Evolutionary conservation across 2,797 vertebrate genomes (phyloP).

Genomic region (Sebastes iracundus): DNA sequence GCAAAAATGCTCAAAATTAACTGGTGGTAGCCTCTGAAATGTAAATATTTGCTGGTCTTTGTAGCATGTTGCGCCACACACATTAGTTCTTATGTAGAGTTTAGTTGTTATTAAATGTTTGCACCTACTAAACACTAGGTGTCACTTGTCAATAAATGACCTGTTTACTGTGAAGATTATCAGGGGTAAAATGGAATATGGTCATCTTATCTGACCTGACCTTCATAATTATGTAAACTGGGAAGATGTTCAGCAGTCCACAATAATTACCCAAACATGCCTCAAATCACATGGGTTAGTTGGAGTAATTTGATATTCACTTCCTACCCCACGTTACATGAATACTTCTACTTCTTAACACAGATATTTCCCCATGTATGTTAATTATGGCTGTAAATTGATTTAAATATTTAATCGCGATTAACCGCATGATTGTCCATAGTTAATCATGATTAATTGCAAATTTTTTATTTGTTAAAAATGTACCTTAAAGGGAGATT

Average conservation of each 20-base stretch:
- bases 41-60: not conserved
- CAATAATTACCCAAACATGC: not conserved
- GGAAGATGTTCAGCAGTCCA: not conserved
- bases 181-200: not conserved
- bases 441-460: too few relatives aligned
- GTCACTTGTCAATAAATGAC: not conserved
- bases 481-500: too few relatives aligned
- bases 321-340: not conserved
- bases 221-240: not conserved
- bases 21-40: not conserved
- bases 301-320: not conserved
- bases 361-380: not conserved
- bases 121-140: fast-evolving
- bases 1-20: too few relatives aligned
- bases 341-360: not conserved
- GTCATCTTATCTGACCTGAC: not conserved
- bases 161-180: not conserved
- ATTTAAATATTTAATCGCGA: too few relatives aligned
- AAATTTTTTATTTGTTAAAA: too few relatives aligned
- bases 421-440: fast-evolving
- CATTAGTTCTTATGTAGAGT: not conserved
- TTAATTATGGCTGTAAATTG: not conserved
- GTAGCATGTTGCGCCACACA: not conserved
- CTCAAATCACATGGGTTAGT: not conserved
- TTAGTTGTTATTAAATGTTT: too few relatives aligned